Evolutionary conservation across 1,140 invertebrate genomes (phyloP).

Genomic region (Drosophila oshimai): DNA sequence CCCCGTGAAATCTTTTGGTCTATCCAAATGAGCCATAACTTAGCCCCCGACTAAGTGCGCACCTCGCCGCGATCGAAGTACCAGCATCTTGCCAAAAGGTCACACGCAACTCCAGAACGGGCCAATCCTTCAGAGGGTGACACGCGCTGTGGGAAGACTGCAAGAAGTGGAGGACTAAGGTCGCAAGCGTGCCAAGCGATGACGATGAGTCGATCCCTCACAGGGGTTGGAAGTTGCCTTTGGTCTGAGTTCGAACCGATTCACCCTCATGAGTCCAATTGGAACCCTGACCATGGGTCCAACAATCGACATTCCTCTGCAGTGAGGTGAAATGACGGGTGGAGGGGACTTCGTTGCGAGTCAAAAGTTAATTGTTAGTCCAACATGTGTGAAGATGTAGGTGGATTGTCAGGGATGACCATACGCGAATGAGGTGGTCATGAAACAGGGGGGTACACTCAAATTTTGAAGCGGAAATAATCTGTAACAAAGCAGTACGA

Average conservation of each 20-base stretch:
- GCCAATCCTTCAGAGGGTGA: slow-evolving; percentile 43
- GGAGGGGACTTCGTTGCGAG: not conserved
- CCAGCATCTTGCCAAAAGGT: slow-evolving; percentile 78
- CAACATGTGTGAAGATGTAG: slow-evolving; percentile 64
- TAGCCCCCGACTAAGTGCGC: slow-evolving; percentile 20
- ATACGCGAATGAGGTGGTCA: not conserved
- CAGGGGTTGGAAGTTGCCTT: slow-evolving; percentile 29
- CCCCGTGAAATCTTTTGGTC: slow-evolving; percentile 47
- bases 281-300: slow-evolving; percentile 3
- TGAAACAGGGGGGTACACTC: not conserved
- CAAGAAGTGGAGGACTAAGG: slow-evolving; percentile 18
- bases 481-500: not conserved
- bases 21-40: slow-evolving; percentile 39
- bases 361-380: slow-evolving; percentile 21
- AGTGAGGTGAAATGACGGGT: not conserved
- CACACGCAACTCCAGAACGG: slow-evolving; percentile 23
- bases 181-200: slow-evolving; percentile 51
- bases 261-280: slow-evolving; percentile 56
- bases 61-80: slow-evolving; percentile 29
- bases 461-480: not conserved
- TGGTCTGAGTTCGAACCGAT: not conserved
- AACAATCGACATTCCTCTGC: slow-evolving; percentile 7
- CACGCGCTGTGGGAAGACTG: slow-evolving; percentile 51
- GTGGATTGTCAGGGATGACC: slow-evolving; percentile 13
- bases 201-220: slow-evolving; percentile 24